Conservation (phyloP, 2,113 vertebrate genomes). For the Charina bottae region DNA sequence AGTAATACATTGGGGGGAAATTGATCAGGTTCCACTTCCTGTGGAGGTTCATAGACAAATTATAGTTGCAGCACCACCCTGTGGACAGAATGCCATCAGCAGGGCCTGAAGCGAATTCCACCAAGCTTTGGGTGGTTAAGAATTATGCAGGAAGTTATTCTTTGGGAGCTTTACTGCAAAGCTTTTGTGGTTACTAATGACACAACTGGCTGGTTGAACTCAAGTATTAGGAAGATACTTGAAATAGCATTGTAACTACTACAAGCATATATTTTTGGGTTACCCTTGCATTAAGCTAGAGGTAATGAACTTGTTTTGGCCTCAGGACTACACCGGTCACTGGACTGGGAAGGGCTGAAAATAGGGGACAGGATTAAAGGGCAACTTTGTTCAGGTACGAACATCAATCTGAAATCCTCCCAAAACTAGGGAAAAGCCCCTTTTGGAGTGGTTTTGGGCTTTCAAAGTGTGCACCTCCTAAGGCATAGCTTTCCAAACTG, state of each 20-base stretch:
- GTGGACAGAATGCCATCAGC: neutral
- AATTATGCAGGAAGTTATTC: neutral
- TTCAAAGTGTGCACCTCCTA: neutral
- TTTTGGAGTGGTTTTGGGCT: neutral
- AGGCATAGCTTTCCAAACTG: no score
- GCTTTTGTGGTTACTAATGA: neutral
- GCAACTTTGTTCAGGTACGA: neutral
- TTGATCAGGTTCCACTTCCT: neutral
- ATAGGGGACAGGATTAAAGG: neutral
- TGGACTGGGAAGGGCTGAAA: neutral
- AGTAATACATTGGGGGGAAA: neutral
- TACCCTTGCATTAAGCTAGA: neutral
- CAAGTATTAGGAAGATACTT: neutral
- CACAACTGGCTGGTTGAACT: neutral
- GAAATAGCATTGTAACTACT: neutral
- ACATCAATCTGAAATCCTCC: neutral
- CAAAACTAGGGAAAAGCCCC: neutral
- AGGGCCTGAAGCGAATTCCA: neutral
- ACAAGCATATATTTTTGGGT: neutral
- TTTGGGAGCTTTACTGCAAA: neutral
- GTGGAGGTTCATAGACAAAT: neutral
- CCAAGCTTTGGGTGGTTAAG: no score
- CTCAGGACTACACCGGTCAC: neutral
- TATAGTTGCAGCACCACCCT: neutral
- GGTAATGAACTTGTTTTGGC: neutral